A percentile compares a stretch with the other conserved stretches of the same genome.
phyloP scores from a whole-genome alignment of 1,140 invertebrate species.

The Drosophila bocki region DNA sequence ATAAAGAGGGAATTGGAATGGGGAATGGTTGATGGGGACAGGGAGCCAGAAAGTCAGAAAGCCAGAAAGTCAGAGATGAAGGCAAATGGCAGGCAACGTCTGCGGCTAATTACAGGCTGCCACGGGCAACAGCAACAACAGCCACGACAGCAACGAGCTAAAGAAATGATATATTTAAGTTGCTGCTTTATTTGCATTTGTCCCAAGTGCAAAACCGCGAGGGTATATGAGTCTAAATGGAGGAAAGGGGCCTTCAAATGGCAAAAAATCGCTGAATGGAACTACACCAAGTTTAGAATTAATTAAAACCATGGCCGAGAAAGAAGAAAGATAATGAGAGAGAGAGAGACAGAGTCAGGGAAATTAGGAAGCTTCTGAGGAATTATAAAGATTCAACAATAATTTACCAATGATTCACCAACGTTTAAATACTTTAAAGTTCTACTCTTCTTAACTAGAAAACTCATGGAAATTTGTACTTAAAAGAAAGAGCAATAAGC shows the following conservation, averaged over 20 bases:
- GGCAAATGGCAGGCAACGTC: slow-evolving; percentile 69
- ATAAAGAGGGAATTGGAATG: background rate
- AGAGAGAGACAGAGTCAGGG: background rate
- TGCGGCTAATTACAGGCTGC: slow-evolving; percentile 79
- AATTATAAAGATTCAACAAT: too few relatives aligned
- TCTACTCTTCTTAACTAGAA: background rate
- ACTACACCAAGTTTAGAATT: slow-evolving; percentile 2
- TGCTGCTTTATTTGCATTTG: slow-evolving; percentile 57
- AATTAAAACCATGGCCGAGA: background rate
- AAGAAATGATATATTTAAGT: slow-evolving; percentile 72
- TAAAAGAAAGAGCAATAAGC: too few relatives aligned
- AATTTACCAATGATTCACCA: background rate
- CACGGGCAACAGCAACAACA: slow-evolving; percentile 46
- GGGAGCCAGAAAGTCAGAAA: slow-evolving; percentile 31
- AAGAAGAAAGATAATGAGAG: too few relatives aligned
- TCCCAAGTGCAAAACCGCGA: slow-evolving; percentile 15
- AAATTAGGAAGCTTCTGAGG: background rate
- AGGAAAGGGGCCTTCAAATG: background rate
- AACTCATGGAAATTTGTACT: too few relatives aligned
- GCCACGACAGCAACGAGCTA: slow-evolving; percentile 51
- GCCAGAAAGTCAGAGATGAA: slow-evolving; percentile 40
- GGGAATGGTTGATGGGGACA: slow-evolving; percentile 16
- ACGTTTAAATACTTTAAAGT: background rate
- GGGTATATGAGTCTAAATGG: slow-evolving; percentile 1
- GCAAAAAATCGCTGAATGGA: slow-evolving; percentile 7